Evolutionary conservation across 2,113 vertebrate species (phyloP).

Genomic region (Cynopterus brachyotis): DNA sequence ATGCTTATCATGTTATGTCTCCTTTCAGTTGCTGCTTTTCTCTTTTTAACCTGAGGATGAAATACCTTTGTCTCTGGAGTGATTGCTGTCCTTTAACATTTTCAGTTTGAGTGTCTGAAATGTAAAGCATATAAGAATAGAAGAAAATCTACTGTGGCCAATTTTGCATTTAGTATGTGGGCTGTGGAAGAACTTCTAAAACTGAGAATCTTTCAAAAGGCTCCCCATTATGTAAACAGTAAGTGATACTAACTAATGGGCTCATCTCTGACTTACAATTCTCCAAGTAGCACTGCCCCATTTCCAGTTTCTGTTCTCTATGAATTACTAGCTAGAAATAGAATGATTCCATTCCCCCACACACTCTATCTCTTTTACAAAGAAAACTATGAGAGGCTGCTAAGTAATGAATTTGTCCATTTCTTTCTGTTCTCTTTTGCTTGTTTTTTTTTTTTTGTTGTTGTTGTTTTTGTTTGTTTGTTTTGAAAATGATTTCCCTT

Average conservation of each 20-base stretch:
- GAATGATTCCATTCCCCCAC: background rate
- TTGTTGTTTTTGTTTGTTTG: background rate
- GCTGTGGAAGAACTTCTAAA: conserved; percentile 11
- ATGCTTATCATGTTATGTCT: background rate
- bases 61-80: background rate
- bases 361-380: background rate
- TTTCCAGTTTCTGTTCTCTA: conserved; percentile 38
- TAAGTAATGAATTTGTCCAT: conserved; percentile 7
- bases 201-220: background rate
- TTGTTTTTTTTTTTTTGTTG: background rate
- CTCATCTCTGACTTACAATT: background rate
- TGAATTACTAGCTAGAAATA: conserved; percentile 7
- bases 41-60: background rate
- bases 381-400: conserved; percentile 5
- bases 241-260: conserved; percentile 24
- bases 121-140: background rate
- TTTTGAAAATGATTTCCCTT: conserved; percentile 28
- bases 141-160: background rate
- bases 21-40: background rate
- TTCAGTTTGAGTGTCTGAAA: conserved; percentile 6
- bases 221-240: conserved; percentile 43
- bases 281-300: background rate
- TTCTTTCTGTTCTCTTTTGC: background rate
- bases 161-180: conserved; percentile 14
- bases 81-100: background rate